These are phyloP conservation scores for Umimayanthus kanabou DNA, from an alignment of 92 coral and sea anemone species.

Conservation along the genomic window DNA sequence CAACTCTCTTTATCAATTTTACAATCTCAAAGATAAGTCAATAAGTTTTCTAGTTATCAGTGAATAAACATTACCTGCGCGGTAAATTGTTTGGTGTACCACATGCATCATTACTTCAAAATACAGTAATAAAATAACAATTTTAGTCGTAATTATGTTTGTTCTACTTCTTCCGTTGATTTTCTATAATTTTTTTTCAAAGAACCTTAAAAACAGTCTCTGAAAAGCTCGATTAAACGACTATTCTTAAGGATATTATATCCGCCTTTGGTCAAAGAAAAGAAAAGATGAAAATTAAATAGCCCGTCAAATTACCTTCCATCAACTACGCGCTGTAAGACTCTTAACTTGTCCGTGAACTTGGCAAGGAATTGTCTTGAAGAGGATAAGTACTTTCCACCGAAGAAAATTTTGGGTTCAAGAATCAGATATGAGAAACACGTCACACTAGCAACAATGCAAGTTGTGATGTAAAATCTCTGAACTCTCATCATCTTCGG, in stretches of 20 bases:
- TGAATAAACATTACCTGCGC: too few species aligned
- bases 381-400: conserved; percentile 2
- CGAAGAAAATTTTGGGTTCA: conserved; percentile 29
- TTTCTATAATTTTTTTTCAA: too few species aligned
- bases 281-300: neutral
- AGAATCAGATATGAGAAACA: conserved; percentile 28
- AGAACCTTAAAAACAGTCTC: too few species aligned
- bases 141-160: too few species aligned
- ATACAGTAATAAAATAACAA: too few species aligned
- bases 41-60: too few species aligned
- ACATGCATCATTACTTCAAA: too few species aligned
- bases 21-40: too few species aligned
- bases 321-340: neutral
- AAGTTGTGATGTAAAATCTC: conserved; percentile 4
- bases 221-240: neutral
- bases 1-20: too few species aligned
- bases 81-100: too few species aligned
- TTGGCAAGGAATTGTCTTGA: conserved; percentile 16
- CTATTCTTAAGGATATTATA: neutral
- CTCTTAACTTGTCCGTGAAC: neutral
- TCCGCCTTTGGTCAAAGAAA: neutral
- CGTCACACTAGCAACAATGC: conserved; percentile 21
- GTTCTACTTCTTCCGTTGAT: too few species aligned
- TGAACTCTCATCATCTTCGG: conserved; percentile 5
- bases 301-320: conserved; percentile 8